These are phyloP conservation scores for Lacanobia oleracea DNA, from an alignment of 2,888 invertebrate species.

Conservation along the genomic window DNA sequence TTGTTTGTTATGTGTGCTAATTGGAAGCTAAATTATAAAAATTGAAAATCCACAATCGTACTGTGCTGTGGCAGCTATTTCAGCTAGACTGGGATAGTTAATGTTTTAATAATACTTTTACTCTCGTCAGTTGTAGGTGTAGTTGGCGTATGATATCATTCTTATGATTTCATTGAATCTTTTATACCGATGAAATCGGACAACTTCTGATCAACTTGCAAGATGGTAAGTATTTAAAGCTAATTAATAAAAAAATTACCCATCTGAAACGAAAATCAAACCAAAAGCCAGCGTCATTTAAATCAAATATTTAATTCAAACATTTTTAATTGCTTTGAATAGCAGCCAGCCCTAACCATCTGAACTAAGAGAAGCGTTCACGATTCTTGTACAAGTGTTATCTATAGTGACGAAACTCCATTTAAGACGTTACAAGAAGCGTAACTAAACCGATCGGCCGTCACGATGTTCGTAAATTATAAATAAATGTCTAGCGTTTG, in stretches of 20 bases:
- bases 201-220: neutral
- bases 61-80: neutral
- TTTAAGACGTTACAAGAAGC: conserved; percentile 80
- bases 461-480: conserved; percentile 84
- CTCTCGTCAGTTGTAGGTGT: neutral
- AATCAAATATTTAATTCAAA: neutral
- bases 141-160: too few relatives aligned
- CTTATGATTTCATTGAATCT: neutral
- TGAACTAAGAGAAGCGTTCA: conserved; percentile 74
- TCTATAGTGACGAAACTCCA: conserved; percentile 83
- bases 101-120: neutral
- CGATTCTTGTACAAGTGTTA: conserved; percentile 81
- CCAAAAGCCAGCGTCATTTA: neutral
- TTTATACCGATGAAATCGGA: neutral
- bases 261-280: neutral
- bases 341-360: conserved; percentile 61
- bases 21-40: neutral
- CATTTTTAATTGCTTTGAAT: conserved; percentile 1
- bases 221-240: neutral
- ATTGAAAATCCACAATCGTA: neutral
- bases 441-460: conserved; percentile 77
- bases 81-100: neutral
- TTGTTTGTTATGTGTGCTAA: neutral
- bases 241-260: neutral
- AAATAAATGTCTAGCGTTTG: conserved; percentile 71